Conservation (phyloP, 2,888 invertebrate species). For the Pollenia labialis region DNA sequence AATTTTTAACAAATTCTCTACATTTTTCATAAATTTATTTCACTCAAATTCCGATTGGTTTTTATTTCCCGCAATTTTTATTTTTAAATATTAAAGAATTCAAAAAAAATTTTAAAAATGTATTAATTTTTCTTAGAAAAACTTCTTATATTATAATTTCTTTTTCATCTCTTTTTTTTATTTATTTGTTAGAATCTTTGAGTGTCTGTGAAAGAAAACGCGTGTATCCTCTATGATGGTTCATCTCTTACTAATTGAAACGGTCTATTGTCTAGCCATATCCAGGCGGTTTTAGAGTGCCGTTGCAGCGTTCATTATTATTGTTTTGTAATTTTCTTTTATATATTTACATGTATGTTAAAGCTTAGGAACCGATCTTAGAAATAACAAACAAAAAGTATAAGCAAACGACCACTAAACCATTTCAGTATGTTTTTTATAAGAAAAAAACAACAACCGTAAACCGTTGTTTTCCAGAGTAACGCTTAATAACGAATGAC, state of each 20-base stretch:
- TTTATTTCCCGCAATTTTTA: neutral
- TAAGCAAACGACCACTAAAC: slow-evolving; percentile 59
- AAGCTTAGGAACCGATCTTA: slow-evolving; percentile 67
- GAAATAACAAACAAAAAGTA: slow-evolving; percentile 53
- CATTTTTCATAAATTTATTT: slow-evolving; percentile 68
- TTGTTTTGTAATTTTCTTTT: slow-evolving; percentile 40
- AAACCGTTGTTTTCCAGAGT: slow-evolving; percentile 71
- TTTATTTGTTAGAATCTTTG: slow-evolving; percentile 44
- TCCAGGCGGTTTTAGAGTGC: slow-evolving; percentile 81
- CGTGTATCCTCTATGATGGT: slow-evolving; percentile 84
- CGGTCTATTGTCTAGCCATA: slow-evolving; percentile 78
- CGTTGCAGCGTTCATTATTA: slow-evolving; percentile 68
- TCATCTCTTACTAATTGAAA: slow-evolving; percentile 84
- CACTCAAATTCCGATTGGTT: neutral
- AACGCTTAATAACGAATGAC: slow-evolving; percentile 72
- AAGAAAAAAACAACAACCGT: slow-evolving; percentile 64
- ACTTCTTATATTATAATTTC: slow-evolving; percentile 36
- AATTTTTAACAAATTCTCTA: slow-evolving; percentile 70
- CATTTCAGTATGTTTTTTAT: slow-evolving; percentile 58
- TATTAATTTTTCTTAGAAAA: slow-evolving; percentile 39
- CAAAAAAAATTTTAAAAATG: slow-evolving; percentile 22
- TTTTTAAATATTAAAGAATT: slow-evolving; percentile 40
- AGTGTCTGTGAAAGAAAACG: slow-evolving; percentile 80
- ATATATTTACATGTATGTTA: slow-evolving; percentile 31
- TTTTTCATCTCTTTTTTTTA: slow-evolving; percentile 49